Base-by-base conservation (phyloP, 2,888 invertebrate species). In the Heliconius cydno region DNA sequence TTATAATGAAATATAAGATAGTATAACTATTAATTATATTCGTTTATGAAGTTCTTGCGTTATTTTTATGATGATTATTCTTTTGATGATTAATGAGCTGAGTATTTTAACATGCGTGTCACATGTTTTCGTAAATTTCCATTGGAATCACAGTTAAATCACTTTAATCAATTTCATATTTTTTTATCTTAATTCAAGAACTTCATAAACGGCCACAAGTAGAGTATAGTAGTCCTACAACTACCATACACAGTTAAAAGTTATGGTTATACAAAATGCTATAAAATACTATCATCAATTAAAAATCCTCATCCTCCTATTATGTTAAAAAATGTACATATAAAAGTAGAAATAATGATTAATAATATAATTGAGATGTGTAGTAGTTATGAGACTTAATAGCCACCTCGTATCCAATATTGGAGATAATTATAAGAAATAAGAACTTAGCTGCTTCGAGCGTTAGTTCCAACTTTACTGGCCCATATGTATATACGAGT, bases 261-360 rank as follows among this genome's bases (percentile, higher is more conserved):
- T 70, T 46, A 70, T 41, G 41, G 41, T 73, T 60, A 60, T 38
- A 73, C 7, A 57, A 73, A 73, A 57, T 60, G 60, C 60, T 73
- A 73, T 60, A 73, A 73, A 73, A 73, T 73, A 73, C 73, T 73
- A 73, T n/a, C 34, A 60, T 73, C 34, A 25, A 73, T 60, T 57
- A 60, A 73, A 57, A 57, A 19, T 19, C 46, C 46, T 52, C 22
- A 7, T 22, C n/a, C n/a, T 73, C 34, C 60, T 73, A 73, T n/a
- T 60, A 38, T 30, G 57, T 57, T 34, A 9, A 60, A n/a, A 41
- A 34, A 60, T 60, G 3, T 60, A 57, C 38, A 38, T 60, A 34
- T 38, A 34, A 25, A 38, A 30, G 15, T 34, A n/a, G 13, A 73
- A 73, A n/a, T n/a, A 22, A 73, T 73, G 60, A 52, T 71, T 28